Base-by-base conservation (phyloP, 2,888 invertebrate species). In the Ophion obscuratus region DNA sequence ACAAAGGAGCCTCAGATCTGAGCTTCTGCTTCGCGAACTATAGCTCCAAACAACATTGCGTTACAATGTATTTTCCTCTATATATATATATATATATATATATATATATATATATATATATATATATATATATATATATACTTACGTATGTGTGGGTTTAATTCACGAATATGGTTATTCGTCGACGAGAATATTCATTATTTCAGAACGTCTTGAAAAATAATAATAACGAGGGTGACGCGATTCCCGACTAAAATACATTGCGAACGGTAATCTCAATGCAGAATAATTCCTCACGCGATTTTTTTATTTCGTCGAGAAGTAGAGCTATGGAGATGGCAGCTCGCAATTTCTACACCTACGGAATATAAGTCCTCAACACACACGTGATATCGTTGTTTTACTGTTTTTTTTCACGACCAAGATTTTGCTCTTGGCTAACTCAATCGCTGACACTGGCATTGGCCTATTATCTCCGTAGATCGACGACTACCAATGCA, bases 391-490 rank as follows among this genome's bases (percentile, higher is more conserved):
- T 89, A n/a, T 7, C 86, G 90, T 87, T 83, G 88, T 91, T 91
- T 90, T 92, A 91, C 90, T 91, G 90, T 92, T 92, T 90, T 92
- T 90, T 93, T 93, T 93, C 92, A 93, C 91, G 92, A 93, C 92
- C 93, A 93, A 93, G 92, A 93, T 92, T 93, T 83, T 82, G 89
- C 86, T 87, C 89, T 90, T 89, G 87, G 89, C 90, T 57, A 89
- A 89, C 91, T 92, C 91, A 90, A 40, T 90, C 90, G 90, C 90
- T 93, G 93, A 92, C 93, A 93, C 92, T 93, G 93, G 92, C 93
- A 93, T 92, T 93, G 93, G 93, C 93, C 93, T 92, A 93, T 92
- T 93, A 92, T 93, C 91, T 92, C 91, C 88, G 71, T n/a, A 44
- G 44, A 75, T 75, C 84, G 57, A 57, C 64, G n/a, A 79, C 67